Percentiles rank a stretch among this genome's conserved stretches.
phyloP scores from a whole-genome alignment of 2,113 vertebrate genomes.

The Danio rerio region DNA sequence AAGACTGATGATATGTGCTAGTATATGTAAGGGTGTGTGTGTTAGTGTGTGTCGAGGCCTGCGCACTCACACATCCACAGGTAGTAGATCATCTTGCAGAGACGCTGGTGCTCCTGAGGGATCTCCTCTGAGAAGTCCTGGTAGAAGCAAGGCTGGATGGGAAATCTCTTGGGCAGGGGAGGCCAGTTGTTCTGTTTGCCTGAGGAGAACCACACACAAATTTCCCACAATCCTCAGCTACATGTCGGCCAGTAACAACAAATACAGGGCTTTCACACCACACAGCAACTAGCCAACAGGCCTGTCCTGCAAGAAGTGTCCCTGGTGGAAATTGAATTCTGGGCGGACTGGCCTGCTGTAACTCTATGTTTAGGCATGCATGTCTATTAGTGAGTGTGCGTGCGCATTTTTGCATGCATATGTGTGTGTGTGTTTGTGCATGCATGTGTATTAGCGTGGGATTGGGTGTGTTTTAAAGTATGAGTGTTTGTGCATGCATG shows the following conservation, averaged over 20 bases:
- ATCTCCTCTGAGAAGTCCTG: slow-evolving; percentile 95
- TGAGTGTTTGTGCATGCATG: too few relatives aligned
- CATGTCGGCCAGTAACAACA: neutral
- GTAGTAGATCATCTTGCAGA: slow-evolving; percentile 97
- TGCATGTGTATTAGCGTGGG: too few relatives aligned
- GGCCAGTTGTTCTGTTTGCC: slow-evolving; percentile 96
- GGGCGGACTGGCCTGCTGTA: too few relatives aligned
- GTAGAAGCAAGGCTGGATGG: slow-evolving; percentile 94
- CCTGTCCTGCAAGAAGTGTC: too few relatives aligned
- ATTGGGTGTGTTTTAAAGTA: too few relatives aligned
- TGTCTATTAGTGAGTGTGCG: too few relatives aligned
- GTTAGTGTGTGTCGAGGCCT: neutral
- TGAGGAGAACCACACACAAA: slow-evolving; percentile 67
- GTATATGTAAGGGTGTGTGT: too few relatives aligned
- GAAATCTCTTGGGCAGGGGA: slow-evolving; percentile 85
- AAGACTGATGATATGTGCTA: neutral
- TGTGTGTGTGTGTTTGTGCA: too few relatives aligned
- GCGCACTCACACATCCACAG: slow-evolving; percentile 93
- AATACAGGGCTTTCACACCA: neutral
- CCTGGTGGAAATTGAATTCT: too few relatives aligned
- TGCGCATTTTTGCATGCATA: too few relatives aligned
- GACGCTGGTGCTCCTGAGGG: slow-evolving; percentile 85
- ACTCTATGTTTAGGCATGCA: too few relatives aligned
- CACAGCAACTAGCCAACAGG: too few relatives aligned
- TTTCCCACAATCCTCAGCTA: neutral